These are phyloP conservation scores for Dolomedes plantarius DNA, from an alignment of 2,888 invertebrate genomes.

Conservation along the genomic window DNA sequence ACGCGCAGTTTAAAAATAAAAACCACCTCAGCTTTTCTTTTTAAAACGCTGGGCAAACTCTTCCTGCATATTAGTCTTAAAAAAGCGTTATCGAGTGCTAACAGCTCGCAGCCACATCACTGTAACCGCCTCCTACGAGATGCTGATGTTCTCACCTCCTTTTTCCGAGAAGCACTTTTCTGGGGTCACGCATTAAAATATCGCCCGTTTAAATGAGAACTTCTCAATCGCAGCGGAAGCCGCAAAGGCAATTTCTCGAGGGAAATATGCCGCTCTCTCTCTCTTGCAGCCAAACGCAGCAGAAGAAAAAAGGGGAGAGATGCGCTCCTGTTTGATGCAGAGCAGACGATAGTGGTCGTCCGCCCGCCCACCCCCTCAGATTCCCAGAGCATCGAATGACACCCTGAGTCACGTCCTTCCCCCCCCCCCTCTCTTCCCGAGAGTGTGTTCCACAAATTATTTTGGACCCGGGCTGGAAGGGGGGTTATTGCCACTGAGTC, in stretches of 20 bases:
- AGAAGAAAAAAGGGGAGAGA: neutral
- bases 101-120: too few species aligned
- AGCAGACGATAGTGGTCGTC: constrained; percentile 39
- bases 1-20: too few species aligned
- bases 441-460: constrained; percentile 3
- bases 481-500: neutral
- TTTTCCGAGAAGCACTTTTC: too few species aligned
- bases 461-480: neutral
- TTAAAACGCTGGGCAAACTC: too few species aligned
- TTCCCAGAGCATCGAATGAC: constrained; percentile 66
- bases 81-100: too few species aligned
- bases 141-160: too few species aligned
- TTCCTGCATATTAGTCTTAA: too few species aligned
- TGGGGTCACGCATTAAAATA: neutral
- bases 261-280: neutral
- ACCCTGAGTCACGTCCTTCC: constrained; percentile 37
- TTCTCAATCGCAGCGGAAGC: neutral
- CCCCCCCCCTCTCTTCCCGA: neutral
- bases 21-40: too few species aligned
- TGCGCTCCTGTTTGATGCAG: constrained; percentile 31
- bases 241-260: neutral
- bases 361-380: neutral
- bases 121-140: too few species aligned
- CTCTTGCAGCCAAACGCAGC: neutral
- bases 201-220: neutral